These are phyloP conservation scores for Atlantisia rogersi DNA, from an alignment of 2,113 vertebrate species.

Conservation along the genomic window DNA sequence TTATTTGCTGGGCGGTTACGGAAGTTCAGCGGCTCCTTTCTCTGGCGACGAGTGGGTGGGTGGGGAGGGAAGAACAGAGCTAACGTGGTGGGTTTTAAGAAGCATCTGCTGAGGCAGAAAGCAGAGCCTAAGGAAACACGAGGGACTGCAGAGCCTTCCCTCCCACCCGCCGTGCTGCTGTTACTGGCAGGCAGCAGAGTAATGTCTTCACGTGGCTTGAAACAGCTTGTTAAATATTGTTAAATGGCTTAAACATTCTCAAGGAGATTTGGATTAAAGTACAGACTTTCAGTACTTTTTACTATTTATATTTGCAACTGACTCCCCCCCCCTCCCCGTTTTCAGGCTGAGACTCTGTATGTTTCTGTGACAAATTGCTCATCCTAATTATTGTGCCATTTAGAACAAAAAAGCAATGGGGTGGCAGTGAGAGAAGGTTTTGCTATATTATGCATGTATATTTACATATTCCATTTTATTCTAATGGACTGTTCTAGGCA, in stretches of 20 bases:
- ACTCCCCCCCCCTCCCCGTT: background rate
- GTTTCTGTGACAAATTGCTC: background rate
- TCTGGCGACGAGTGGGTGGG: accelerated
- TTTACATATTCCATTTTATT: background rate
- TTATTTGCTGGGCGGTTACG: background rate
- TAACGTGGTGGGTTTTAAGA: background rate
- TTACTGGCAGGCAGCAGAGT: background rate
- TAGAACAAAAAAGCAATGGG: background rate
- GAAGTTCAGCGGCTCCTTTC: background rate
- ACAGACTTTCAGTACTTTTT: background rate
- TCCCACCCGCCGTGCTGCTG: background rate
- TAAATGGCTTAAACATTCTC: background rate
- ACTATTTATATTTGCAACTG: background rate
- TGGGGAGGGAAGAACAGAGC: background rate
- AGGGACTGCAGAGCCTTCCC: background rate
- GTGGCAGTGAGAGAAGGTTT: background rate
- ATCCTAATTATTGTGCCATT: background rate
- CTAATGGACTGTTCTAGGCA: background rate
- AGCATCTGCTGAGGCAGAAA: background rate
- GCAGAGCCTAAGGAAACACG: background rate
- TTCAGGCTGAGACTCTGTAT: background rate
- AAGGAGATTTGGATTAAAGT: background rate
- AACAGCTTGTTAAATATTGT: background rate
- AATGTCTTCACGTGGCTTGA: background rate
- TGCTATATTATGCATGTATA: background rate